A percentile compares a stretch with the other conserved stretches of the same genome.
Conservation (phyloP, 2,797 vertebrate species). For the Esox masquinongy region DNA sequence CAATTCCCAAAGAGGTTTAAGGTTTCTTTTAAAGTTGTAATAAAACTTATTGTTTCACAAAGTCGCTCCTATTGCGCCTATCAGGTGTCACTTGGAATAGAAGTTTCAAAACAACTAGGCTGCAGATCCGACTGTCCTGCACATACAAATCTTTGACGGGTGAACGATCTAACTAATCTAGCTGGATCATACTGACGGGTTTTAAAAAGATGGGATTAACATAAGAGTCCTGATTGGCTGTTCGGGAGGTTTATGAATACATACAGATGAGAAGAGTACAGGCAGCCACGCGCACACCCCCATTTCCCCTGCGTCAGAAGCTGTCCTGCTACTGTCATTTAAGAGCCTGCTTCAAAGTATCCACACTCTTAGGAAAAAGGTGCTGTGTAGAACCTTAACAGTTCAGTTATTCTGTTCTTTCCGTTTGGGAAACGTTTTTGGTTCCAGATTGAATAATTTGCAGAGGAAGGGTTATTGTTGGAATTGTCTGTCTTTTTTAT, state of each 20-base stretch:
- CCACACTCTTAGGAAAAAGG: too few relatives aligned
- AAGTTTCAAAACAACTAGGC: neutral
- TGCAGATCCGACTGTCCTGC: neutral
- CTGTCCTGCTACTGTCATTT: conserved; percentile 23
- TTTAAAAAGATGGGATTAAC: conserved; percentile 58
- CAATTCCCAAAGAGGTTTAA: neutral
- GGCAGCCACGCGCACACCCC: conserved; percentile 24
- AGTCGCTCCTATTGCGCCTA: neutral
- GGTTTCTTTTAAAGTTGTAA: conserved; percentile 3
- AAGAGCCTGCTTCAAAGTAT: neutral
- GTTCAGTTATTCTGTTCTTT: too few relatives aligned
- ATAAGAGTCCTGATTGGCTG: conserved; percentile 64
- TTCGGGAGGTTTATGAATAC: conserved; percentile 40
- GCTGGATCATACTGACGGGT: conserved; percentile 38
- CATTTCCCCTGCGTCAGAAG: conserved; percentile 35
- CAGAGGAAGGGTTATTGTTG: too few relatives aligned
- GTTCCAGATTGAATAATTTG: too few relatives aligned
- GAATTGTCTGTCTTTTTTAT: too few relatives aligned
- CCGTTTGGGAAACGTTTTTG: too few relatives aligned
- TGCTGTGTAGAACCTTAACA: too few relatives aligned
- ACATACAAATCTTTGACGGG: neutral
- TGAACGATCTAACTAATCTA: conserved; percentile 21
- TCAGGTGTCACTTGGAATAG: neutral
- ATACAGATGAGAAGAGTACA: conserved; percentile 28
- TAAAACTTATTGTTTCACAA: neutral